Base-by-base conservation (phyloP, 1,140 invertebrate genomes). In the Drosophila setifemur region DNA sequence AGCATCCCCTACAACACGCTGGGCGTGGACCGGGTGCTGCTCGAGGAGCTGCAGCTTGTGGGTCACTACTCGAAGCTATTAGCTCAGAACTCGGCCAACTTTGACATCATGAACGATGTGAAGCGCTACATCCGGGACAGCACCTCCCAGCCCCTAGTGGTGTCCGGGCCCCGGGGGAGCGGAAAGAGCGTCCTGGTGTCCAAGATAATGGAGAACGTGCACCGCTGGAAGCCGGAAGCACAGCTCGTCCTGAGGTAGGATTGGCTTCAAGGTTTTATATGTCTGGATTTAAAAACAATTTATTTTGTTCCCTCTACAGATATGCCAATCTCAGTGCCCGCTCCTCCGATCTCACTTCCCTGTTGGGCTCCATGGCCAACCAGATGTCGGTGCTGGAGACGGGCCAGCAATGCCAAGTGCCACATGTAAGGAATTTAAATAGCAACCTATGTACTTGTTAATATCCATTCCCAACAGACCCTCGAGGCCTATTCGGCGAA, bases 121-220 rank as follows among this genome's bases (percentile, higher is more conserved):
- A 94, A 95, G 91, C 92, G 91, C n/a, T 96, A 96, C 76, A 91
- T 96, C 4, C 92, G 91, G 1, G 93, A 94, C 29, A 92, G 92
- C 28, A 92, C 90, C n/a, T 89, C 92, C 1, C 75, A 89, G 28
- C 95, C 95, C 0, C 90, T 97, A 44, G 92, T 96, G 8, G 88
- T 97, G n/a, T 93, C 95, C 60, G 96, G 96, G 0, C 93, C 93
- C 23, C 92, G 93, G 7, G 96, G 96, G 12, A 95, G 95, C 90
- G 96, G 96, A 0, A 97, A 97, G 90, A 95, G 95, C 2, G 94
- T 95, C 3, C 90, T 97, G 3, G 91, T 96, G 4, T 94, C 95
- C 2, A 93, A 95, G 71, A 93, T 94, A 3, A 93, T 93, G 19
- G 93, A 94, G 63, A 93, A 92, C 66, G 94, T 91, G 87, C 93